Base-by-base conservation (phyloP, 1,140 invertebrate species). In the Wasmannia auropunctata region DNA sequence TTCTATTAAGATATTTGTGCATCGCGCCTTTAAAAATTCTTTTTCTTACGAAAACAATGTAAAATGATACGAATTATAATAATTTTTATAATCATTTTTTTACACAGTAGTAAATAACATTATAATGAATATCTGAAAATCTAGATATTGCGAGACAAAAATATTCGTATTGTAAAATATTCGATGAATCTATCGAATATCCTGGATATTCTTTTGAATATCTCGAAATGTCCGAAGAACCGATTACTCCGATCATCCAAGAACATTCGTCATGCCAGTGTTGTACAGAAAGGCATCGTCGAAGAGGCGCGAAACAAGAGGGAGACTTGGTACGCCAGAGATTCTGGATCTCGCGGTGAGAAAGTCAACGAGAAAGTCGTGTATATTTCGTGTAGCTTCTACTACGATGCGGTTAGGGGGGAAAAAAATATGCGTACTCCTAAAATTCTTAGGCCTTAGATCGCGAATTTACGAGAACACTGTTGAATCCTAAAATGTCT, bases 361-460 rank as follows among this genome's bases (percentile, higher is more conserved):
- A 90, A 90, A 90, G 89, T 90, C 76, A 90, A 90, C 49, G 81
- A 91, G 87, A 91, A 87, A 91, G 87, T 91, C 65, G 83, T 43
- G 86, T 31, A 69, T 69, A 56, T 69, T 87, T 92, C 87, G 88
- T n/a, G 74, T 92, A 91, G 86, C 58, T 88, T 75, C 86, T 79
- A 86, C 65, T 49, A 49, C 16, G n/a, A 34, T n/a, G 72, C 31
- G 34, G 31, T 65, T 89, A 85, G n/a, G n/a, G n/a, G n/a, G n/a
- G n/a, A 62, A 79, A 65, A 25, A 63, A 85, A 70, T 40, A 62
- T 85, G 83, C 77, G 91, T 92, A 92, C 89, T 86, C 90, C 31
- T 76, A 60, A 76, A 91, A 92, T 81, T 56, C 86, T 75, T 92
- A 92, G 90, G 91, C 87, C 90, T 91, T 93, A 92, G 91, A 91